Conservation (phyloP, 1,140 invertebrate genomes). For the Lepidurus couesii region DNA sequence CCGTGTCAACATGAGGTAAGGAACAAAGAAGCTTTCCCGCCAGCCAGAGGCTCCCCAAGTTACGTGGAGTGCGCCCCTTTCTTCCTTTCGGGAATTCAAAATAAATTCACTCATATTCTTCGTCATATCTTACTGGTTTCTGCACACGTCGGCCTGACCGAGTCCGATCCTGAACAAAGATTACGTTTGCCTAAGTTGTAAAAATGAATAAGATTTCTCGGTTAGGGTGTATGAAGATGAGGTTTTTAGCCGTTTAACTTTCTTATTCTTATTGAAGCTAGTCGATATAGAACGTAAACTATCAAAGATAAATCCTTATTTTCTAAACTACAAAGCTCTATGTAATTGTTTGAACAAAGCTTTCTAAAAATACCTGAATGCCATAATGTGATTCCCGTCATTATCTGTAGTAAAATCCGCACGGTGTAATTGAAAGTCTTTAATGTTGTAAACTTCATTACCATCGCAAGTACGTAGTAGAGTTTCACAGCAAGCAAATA, state of each 20-base stretch:
- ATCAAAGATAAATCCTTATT: neutral
- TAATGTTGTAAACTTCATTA: neutral
- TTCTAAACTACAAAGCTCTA: constrained; percentile 1
- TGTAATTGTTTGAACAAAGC: neutral
- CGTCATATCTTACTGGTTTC: neutral
- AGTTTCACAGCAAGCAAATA: neutral
- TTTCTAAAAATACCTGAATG: neutral
- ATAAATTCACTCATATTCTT: neutral
- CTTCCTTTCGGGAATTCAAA: neutral
- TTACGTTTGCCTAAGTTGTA: too few species aligned
- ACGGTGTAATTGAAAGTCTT: neutral
- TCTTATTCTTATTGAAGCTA: too few species aligned
- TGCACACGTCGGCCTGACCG: neutral
- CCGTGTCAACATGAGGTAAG: neutral
- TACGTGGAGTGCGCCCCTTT: neutral
- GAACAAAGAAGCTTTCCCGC: neutral
- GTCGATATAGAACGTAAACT: neutral
- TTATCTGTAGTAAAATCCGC: neutral
- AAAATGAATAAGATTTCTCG: too few species aligned
- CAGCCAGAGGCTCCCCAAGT: neutral
- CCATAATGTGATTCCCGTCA: neutral
- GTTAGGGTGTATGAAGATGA: too few species aligned
- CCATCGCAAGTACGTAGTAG: neutral
- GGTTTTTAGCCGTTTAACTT: too few species aligned
- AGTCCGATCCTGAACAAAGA: neutral